Evolutionary conservation across 1,140 invertebrate species (phyloP).

Genomic region (Conus ventricosus): DNA sequence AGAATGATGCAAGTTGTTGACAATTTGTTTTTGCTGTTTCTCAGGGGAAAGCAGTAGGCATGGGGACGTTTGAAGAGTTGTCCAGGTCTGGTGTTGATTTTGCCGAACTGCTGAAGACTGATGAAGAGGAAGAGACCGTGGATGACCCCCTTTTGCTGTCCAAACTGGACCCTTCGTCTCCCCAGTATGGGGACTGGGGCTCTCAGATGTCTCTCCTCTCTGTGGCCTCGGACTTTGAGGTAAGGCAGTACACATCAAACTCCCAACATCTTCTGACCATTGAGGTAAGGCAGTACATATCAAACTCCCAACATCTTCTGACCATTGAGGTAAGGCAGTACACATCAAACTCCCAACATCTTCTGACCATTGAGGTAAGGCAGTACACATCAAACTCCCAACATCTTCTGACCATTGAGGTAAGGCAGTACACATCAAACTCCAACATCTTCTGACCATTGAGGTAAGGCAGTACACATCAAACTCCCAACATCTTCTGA

Average conservation of each 20-base stretch:
- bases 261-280: too few relatives aligned
- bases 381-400: too few relatives aligned
- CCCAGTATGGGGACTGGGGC: slow-evolving; percentile 26
- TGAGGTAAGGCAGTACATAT: slow-evolving; percentile 49
- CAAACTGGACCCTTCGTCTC: background rate
- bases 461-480: slow-evolving; percentile 49
- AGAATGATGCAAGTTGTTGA: too few relatives aligned
- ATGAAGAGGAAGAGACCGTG: slow-evolving; percentile 61
- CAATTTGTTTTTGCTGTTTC: background rate
- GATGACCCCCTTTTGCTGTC: slow-evolving; percentile 3
- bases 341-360: too few relatives aligned
- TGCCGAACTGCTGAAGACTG: slow-evolving; percentile 67
- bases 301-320: too few relatives aligned
- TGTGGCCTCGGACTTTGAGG: slow-evolving; percentile 63
- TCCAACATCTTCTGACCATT: slow-evolving; percentile 6
- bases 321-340: slow-evolving; percentile 53
- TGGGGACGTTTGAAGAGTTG: slow-evolving; percentile 74
- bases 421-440: slow-evolving; percentile 28
- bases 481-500: too few relatives aligned
- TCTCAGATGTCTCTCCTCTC: slow-evolving; percentile 61
- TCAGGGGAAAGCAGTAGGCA: slow-evolving; percentile 67
- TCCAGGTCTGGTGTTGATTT: slow-evolving; percentile 74
- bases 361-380: slow-evolving; percentile 53
- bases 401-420: slow-evolving; percentile 45
- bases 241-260: slow-evolving; percentile 28